These are phyloP conservation scores for Leptopilina syphax DNA, from an alignment of 2,888 invertebrate genomes.

Conservation along the genomic window DNA sequence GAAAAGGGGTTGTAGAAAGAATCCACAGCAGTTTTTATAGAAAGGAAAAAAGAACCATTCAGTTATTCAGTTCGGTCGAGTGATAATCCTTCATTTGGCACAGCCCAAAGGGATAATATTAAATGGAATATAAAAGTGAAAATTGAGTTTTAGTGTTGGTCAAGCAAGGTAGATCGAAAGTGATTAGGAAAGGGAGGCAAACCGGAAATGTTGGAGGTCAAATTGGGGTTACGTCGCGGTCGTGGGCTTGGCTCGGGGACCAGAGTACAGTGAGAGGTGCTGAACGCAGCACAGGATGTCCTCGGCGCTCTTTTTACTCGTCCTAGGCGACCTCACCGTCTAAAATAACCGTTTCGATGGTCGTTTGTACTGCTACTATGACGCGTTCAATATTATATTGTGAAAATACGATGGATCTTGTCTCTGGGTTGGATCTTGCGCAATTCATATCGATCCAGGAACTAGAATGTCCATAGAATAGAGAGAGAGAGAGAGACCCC, in stretches of 20 bases:
- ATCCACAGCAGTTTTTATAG: no score
- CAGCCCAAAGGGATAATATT: no score
- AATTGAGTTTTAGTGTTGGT: not conserved
- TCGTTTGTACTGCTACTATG: conserved; percentile 46
- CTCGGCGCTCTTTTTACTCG: conserved; percentile 72
- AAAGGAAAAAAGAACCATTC: no score
- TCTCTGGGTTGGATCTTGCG: conserved; percentile 46
- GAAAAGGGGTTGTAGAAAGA: no score
- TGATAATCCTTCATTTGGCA: no score
- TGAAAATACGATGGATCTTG: conserved; percentile 52
- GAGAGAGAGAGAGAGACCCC: not conserved
- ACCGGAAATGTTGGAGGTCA: conserved; percentile 70
- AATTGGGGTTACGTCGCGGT: conserved; percentile 60
- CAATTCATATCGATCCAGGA: conserved; percentile 42
- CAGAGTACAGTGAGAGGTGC: conserved; percentile 60
- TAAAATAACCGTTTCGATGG: conserved; percentile 71
- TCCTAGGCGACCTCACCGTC: conserved; percentile 72
- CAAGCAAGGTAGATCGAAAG: conserved; percentile 21
- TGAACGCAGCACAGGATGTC: conserved; percentile 62
- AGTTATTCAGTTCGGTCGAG: no score
- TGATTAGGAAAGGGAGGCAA: conserved; percentile 56
- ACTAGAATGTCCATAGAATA: not conserved
- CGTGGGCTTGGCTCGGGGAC: conserved; percentile 62
- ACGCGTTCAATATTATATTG: conserved; percentile 48
- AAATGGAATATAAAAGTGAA: not conserved